phyloP scores from a whole-genome alignment of 2,797 vertebrate genomes.

The Lutjanus campechanus region DNA sequence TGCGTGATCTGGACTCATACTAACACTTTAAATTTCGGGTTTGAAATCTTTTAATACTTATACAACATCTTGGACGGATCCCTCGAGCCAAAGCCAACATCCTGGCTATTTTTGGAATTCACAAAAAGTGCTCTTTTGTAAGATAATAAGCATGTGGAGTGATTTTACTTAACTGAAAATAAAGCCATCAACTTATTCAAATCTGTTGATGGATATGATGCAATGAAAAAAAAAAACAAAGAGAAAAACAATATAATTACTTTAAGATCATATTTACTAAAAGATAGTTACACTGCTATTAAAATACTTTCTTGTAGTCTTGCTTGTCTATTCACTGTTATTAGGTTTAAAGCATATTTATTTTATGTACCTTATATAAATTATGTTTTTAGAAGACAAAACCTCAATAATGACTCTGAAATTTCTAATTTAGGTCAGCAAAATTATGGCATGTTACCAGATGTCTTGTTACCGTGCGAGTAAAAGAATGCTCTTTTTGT shows the following conservation, averaged over 20 bases:
- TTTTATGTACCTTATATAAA: neutral
- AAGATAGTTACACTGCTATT: neutral
- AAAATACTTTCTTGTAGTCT: neutral
- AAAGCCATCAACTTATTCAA: neutral
- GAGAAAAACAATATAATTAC: neutral
- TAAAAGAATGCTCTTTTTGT: neutral
- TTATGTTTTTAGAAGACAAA: neutral
- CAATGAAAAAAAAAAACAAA: neutral
- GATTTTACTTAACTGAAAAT: neutral
- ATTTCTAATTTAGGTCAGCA: neutral
- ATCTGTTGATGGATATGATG: neutral
- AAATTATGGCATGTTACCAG: neutral
- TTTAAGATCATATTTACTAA: neutral
- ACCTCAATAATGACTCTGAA: neutral
- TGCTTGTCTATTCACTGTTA: neutral
- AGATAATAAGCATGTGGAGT: neutral
- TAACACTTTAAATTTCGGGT: neutral
- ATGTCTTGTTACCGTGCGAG: neutral
- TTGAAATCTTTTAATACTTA: neutral
- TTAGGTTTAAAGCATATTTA: neutral
- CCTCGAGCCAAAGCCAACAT: neutral
- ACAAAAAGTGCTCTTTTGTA: slow-evolving; percentile 6
- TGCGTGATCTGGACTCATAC: neutral
- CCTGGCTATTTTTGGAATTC: neutral
- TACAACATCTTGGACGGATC: neutral